Percentiles rank a stretch among this genome's conserved stretches.
Evolutionary conservation across 2,113 vertebrate species (phyloP).

Genomic region (Cheilinus undulatus): DNA sequence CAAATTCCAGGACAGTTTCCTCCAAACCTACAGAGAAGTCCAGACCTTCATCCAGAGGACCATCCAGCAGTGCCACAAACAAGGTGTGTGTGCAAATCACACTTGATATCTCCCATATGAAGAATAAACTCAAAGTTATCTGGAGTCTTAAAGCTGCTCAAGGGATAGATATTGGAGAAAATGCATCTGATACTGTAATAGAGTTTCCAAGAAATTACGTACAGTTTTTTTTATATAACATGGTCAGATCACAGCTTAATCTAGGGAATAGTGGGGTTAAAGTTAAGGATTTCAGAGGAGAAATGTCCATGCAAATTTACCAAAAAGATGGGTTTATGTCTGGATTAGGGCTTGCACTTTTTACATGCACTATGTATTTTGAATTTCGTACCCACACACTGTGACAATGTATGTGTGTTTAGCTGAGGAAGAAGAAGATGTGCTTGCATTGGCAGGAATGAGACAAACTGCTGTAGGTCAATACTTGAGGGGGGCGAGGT

Average conservation of each 20-base stretch:
- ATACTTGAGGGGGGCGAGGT: conserved; percentile 58
- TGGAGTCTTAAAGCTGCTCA: neutral
- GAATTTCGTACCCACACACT: neutral
- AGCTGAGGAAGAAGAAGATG: conserved; percentile 50
- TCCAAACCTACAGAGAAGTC: conserved; percentile 90
- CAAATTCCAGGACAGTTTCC: conserved; percentile 89
- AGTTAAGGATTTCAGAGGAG: neutral
- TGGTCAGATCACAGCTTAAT: neutral
- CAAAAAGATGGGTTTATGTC: conserved; percentile 1
- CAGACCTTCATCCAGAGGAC: conserved; percentile 88
- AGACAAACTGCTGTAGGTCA: conserved; percentile 74
- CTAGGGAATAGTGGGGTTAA: too few species aligned
- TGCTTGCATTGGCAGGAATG: conserved; percentile 68
- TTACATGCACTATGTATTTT: neutral
- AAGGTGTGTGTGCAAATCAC: conserved; percentile 74
- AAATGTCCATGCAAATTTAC: neutral
- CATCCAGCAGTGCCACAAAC: conserved; percentile 85
- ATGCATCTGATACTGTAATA: too few species aligned
- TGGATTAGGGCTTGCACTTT: conserved; percentile 15
- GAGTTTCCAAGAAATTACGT: too few species aligned
- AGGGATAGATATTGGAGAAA: too few species aligned
- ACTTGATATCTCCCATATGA: neutral
- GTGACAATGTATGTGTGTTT: conserved; percentile 17
- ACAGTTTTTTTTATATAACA: too few species aligned
- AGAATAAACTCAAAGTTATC: neutral